Evolutionary conservation across 2,888 invertebrate species (phyloP).

Genomic region (Leptura quadrifasciata): DNA sequence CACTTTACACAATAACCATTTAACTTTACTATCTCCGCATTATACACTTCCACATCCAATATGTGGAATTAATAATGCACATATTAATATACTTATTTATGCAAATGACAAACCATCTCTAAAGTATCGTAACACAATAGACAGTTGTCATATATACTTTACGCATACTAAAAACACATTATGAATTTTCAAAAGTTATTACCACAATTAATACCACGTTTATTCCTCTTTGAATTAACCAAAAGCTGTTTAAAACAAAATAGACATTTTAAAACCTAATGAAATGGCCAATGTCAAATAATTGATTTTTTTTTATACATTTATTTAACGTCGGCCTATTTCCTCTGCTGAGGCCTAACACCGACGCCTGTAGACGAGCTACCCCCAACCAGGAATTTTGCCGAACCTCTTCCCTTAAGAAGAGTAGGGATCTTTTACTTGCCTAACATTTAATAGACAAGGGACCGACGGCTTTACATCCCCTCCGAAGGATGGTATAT

Average conservation of each 20-base stretch:
- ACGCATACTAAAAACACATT: constrained; percentile 22
- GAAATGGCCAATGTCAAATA: too few species aligned
- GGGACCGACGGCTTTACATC: too few species aligned
- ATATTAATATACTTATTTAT: constrained; percentile 39
- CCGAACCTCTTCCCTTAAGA: too few species aligned
- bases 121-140: constrained; percentile 25
- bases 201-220: constrained; percentile 9
- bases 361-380: too few species aligned
- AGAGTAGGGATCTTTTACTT: too few species aligned
- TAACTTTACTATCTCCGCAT: constrained; percentile 33
- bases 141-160: constrained; percentile 20
- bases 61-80: constrained; percentile 37
- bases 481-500: too few species aligned
- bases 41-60: constrained; percentile 33
- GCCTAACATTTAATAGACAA: too few species aligned
- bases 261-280: too few species aligned
- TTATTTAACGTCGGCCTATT: too few species aligned
- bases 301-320: too few species aligned
- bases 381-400: too few species aligned
- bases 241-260: background rate
- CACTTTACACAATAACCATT: constrained; percentile 45
- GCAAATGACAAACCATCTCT: constrained; percentile 28
- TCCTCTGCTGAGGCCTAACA: too few species aligned
- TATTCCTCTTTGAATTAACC: background rate
- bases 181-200: background rate